Evolutionary conservation across 2,797 vertebrate species (phyloP).

Genomic region (Sebastes steindachneri): DNA sequence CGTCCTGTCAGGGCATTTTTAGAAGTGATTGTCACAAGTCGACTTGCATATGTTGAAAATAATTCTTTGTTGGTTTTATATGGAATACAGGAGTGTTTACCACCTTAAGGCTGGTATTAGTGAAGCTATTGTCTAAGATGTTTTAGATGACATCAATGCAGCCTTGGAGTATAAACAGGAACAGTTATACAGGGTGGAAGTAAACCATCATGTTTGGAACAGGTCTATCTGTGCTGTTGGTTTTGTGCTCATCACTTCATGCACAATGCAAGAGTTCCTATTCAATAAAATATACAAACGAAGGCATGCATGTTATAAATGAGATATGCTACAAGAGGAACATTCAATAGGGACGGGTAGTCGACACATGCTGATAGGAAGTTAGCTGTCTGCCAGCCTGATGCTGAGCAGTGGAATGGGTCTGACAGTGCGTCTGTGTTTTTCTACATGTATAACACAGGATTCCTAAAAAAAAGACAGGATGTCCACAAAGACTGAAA

Average conservation of each 20-base stretch:
- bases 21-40: not conserved
- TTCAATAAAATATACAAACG: conserved; percentile 1
- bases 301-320: conserved; percentile 44
- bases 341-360: conserved; percentile 10
- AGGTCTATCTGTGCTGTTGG: not conserved
- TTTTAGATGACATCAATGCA: not conserved
- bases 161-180: not conserved
- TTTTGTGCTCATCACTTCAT: not conserved
- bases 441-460: not conserved
- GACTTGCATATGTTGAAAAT: not conserved
- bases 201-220: not conserved
- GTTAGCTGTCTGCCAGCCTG: not conserved
- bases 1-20: not conserved
- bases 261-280: not conserved
- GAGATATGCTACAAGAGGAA: not conserved
- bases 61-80: not conserved
- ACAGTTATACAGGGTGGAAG: not conserved
- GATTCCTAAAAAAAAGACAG: not conserved
- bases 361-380: conserved; percentile 42
- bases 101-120: not conserved
- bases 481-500: not conserved
- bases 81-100: not conserved
- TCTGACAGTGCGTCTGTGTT: not conserved
- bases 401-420: conserved; percentile 9
- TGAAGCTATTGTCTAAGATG: not conserved